A percentile compares a stretch with the other conserved stretches of the same genome.
Conservation (phyloP, 2,888 invertebrate genomes). For the Microchrysa polita region DNA sequence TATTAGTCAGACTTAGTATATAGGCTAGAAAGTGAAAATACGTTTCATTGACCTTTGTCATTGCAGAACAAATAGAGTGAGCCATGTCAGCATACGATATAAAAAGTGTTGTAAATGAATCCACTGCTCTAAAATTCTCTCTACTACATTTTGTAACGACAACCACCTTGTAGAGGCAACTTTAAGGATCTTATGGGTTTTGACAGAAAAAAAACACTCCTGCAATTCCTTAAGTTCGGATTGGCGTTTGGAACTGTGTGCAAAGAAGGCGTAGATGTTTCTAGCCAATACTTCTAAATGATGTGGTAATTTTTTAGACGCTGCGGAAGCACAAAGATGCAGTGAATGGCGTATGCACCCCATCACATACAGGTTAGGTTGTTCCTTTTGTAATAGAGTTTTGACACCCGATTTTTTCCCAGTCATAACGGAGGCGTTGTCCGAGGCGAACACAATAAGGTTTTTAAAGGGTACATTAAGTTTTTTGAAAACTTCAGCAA, state of each 20-base stretch:
- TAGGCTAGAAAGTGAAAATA: slow-evolving; percentile 1
- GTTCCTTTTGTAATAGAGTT: slow-evolving; percentile 49
- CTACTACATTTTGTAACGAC: slow-evolving; percentile 52
- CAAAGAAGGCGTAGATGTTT: slow-evolving; percentile 54
- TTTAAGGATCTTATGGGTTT: slow-evolving; percentile 54
- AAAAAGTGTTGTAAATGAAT: slow-evolving; percentile 42
- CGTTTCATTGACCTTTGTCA: not conserved
- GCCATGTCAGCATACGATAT: not conserved
- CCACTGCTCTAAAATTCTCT: slow-evolving; percentile 46
- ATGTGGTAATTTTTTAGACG: slow-evolving; percentile 53
- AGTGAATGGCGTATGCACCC: slow-evolving; percentile 56
- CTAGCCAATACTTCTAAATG: slow-evolving; percentile 53
- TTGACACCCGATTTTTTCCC: slow-evolving; percentile 52
- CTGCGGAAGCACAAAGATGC: slow-evolving; percentile 54
- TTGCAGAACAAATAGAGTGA: not conserved
- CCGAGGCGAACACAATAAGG: slow-evolving; percentile 54
- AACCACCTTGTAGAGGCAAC: slow-evolving; percentile 53
- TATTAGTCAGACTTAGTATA: slow-evolving; percentile 2
- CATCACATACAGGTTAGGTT: slow-evolving; percentile 53
- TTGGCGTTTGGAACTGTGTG: slow-evolving; percentile 55
- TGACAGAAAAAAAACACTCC: slow-evolving; percentile 51
- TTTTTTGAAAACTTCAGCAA: slow-evolving; percentile 40
- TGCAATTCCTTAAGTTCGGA: slow-evolving; percentile 54
- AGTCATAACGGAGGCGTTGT: slow-evolving; percentile 55
- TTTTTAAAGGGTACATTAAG: slow-evolving; percentile 48